Percentiles rank a stretch among this genome's conserved stretches.
phyloP scores from a whole-genome alignment of 2,797 vertebrate genomes.

The Numenius phaeopus region DNA sequence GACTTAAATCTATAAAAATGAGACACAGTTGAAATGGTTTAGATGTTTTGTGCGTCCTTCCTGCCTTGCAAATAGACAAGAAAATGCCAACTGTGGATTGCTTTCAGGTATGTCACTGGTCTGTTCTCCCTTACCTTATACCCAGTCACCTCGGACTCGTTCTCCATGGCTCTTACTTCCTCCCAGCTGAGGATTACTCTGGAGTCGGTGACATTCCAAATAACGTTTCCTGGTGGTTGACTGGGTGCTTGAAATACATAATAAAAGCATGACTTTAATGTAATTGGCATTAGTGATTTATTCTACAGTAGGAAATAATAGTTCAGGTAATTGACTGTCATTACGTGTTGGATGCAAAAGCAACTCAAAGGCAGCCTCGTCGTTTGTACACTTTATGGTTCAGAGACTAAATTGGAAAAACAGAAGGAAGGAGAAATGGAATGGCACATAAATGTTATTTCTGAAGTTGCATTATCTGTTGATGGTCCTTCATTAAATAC shows the following conservation, averaged over 20 bases:
- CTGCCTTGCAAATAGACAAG: not conserved
- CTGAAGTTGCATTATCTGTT: not conserved
- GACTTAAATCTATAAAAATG: not conserved
- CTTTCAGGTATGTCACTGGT: not conserved
- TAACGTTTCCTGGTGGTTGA: conserved; percentile 89
- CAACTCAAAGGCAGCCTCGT: not conserved
- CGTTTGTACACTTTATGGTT: not conserved
- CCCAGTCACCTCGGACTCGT: conserved; percentile 93
- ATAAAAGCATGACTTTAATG: conserved; percentile 23
- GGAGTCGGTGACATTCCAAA: conserved; percentile 93
- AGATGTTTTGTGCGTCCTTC: too few species aligned
- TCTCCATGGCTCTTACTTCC: conserved; percentile 90
- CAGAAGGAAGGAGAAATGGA: not conserved
- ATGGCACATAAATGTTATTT: not conserved
- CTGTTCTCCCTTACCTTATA: conserved; percentile 86
- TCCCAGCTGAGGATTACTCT: conserved; percentile 92
- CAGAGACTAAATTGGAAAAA: conserved; percentile 21
- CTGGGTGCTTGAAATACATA: conserved; percentile 87
- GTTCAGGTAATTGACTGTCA: conserved; percentile 15
- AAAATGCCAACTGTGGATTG: fast-evolving
- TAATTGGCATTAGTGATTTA: not conserved
- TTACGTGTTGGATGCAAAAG: not conserved
- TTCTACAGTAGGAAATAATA: conserved; percentile 6
- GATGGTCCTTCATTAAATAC: not conserved
- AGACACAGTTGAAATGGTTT: not conserved